A percentile compares a stretch with the other conserved stretches of the same genome.
phyloP scores from a whole-genome alignment of 2,888 invertebrate genomes.

The Bedellia somnulentella region DNA sequence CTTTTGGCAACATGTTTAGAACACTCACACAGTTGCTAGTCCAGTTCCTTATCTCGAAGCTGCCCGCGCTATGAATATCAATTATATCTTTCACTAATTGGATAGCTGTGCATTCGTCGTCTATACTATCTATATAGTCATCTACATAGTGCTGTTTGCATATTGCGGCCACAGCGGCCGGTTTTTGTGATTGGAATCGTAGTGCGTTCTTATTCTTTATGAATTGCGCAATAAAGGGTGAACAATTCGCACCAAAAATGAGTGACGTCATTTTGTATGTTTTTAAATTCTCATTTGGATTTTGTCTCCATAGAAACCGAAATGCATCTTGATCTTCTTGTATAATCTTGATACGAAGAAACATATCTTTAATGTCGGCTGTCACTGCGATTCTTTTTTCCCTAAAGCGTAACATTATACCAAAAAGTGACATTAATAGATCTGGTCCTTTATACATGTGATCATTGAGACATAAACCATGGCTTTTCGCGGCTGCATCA shows the following conservation, averaged over 20 bases:
- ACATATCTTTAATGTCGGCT: constrained; percentile 11
- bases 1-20: constrained; percentile 11
- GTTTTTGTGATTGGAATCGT: constrained; percentile 5
- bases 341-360: constrained; percentile 14
- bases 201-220: constrained; percentile 11
- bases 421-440: constrained; percentile 11
- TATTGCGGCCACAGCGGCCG: neutral
- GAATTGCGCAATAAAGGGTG: constrained; percentile 10
- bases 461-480: neutral
- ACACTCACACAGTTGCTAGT: constrained; percentile 11
- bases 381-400: constrained; percentile 9
- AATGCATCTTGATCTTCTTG: constrained; percentile 14
- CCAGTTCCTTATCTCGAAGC: constrained; percentile 12
- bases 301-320: neutral
- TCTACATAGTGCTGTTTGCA: neutral
- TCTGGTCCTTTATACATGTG: constrained; percentile 10
- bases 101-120: constrained; percentile 2
- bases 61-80: constrained; percentile 9
- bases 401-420: constrained; percentile 11
- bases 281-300: constrained; percentile 5
- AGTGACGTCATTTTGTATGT: constrained; percentile 8
- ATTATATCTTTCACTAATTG: constrained; percentile 5
- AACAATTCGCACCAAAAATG: constrained; percentile 9
- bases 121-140: constrained; percentile 3
- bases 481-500: constrained; percentile 1